These are phyloP conservation scores for Gymnoscelis rufifasciata DNA, from an alignment of 2,888 invertebrate species.

Conservation along the genomic window DNA sequence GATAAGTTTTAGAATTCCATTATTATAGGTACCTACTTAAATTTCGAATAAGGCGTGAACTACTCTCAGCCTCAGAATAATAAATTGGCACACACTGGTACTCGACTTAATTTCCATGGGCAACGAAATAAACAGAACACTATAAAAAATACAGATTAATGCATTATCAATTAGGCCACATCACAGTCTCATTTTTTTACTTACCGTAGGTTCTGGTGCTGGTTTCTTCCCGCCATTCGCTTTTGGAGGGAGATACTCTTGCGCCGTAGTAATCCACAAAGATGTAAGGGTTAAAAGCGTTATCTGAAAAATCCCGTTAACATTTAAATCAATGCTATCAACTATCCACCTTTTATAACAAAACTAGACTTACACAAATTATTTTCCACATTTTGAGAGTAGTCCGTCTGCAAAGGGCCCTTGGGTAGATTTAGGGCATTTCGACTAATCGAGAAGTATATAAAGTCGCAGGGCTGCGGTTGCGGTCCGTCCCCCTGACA, in stretches of 20 bases:
- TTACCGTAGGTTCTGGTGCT: constrained; percentile 55
- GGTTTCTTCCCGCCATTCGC: constrained; percentile 46
- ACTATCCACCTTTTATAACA: too few relatives aligned
- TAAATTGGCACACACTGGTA: too few relatives aligned
- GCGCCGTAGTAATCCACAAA: constrained; percentile 55
- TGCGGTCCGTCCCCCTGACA: constrained; percentile 42
- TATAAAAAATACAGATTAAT: too few relatives aligned
- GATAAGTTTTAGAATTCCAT: too few relatives aligned
- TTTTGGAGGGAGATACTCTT: constrained; percentile 77
- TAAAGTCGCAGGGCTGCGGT: constrained; percentile 57
- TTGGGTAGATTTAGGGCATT: constrained; percentile 40
- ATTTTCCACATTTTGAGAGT: constrained; percentile 53
- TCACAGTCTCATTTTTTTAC: constrained; percentile 11
- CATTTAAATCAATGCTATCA: too few relatives aligned
- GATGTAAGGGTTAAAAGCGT: constrained; percentile 52
- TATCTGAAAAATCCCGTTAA: constrained; percentile 44
- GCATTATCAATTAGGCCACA: too few relatives aligned
- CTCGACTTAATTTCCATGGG: too few relatives aligned
- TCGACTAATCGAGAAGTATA: constrained; percentile 43
- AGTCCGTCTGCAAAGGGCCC: constrained; percentile 34
- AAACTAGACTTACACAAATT: constrained; percentile 61
- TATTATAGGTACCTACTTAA: too few relatives aligned
- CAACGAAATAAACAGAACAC: too few relatives aligned
- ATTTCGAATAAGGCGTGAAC: too few relatives aligned
- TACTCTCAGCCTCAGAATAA: too few relatives aligned